phyloP scores from a whole-genome alignment of 2,113 vertebrate genomes.

The Pollachius pollachius region DNA sequence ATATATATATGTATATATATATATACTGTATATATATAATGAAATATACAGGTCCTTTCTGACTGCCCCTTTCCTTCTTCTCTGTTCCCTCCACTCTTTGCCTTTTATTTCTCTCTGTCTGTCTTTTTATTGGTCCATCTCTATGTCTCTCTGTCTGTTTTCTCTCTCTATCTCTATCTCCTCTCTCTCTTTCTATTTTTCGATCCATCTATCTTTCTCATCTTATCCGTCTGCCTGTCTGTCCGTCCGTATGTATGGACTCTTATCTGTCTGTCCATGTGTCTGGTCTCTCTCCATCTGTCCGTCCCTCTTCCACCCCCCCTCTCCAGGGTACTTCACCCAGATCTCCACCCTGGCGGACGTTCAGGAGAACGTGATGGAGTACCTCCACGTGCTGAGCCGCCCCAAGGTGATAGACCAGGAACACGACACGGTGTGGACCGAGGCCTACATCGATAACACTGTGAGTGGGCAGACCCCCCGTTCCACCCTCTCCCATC shows the following conservation, averaged over 20 bases:
- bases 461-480: constrained; percentile 82
- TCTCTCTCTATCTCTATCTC: neutral
- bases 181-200: neutral
- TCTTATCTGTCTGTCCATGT: neutral
- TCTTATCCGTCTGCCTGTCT: neutral
- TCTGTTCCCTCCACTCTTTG: too few relatives aligned
- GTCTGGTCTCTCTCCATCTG: neutral
- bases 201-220: neutral
- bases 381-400: constrained; percentile 97
- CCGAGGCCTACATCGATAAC: constrained; percentile 95
- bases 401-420: constrained; percentile 97
- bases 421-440: constrained; percentile 96
- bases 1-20: too few relatives aligned
- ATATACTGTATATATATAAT: too few relatives aligned
- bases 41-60: too few relatives aligned
- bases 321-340: constrained; percentile 88
- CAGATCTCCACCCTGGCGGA: constrained; percentile 98
- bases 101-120: neutral
- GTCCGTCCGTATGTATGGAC: neutral
- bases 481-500: neutral
- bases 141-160: too few relatives aligned
- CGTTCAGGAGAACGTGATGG: constrained; percentile 98
- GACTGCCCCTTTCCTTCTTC: too few relatives aligned
- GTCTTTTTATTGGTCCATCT: neutral
- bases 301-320: constrained; percentile 38